phyloP scores from a whole-genome alignment of 2,888 invertebrate species.

The Drosophila macrothrix region DNA sequence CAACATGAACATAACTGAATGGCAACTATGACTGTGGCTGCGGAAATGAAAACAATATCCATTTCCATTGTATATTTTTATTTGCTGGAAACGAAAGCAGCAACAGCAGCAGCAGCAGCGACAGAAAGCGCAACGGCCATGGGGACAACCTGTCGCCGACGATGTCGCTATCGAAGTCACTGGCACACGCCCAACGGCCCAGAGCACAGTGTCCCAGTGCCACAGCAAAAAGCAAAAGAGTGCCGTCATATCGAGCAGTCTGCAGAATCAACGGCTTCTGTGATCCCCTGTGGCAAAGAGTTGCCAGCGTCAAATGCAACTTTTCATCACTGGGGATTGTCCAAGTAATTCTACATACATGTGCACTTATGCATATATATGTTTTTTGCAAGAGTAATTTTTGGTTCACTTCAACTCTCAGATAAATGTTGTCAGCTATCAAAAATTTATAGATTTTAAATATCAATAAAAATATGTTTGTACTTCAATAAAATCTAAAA shows the following conservation, averaged over 20 bases:
- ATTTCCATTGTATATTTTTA: slow-evolving; percentile 77
- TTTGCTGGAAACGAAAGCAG: slow-evolving; percentile 51
- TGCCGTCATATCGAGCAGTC: slow-evolving; percentile 13
- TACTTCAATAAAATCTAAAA: not conserved
- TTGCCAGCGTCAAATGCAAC: slow-evolving; percentile 18
- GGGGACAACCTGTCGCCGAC: slow-evolving; percentile 66
- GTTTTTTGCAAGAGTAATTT: not conserved
- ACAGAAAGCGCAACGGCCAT: slow-evolving; percentile 69
- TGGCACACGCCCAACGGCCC: slow-evolving; percentile 64
- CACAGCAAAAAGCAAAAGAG: slow-evolving; percentile 6
- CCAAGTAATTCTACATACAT: not conserved
- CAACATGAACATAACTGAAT: slow-evolving; percentile 42
- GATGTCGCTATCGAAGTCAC: slow-evolving; percentile 25
- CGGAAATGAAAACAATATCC: slow-evolving; percentile 79
- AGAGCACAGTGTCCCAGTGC: slow-evolving; percentile 46
- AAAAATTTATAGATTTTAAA: not conserved
- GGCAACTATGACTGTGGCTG: slow-evolving; percentile 42
- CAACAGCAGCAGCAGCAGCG: slow-evolving; percentile 17
- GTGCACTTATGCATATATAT: not conserved
- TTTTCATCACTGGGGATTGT: slow-evolving; percentile 5
- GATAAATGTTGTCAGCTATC: not conserved
- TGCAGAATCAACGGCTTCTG: slow-evolving; percentile 10
- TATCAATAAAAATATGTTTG: not conserved
- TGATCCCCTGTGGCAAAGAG: slow-evolving; percentile 23
- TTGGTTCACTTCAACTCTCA: slow-evolving; percentile 4